These are phyloP conservation scores for Rana temporaria DNA, from an alignment of 2,113 vertebrate species.

Conservation along the genomic window DNA sequence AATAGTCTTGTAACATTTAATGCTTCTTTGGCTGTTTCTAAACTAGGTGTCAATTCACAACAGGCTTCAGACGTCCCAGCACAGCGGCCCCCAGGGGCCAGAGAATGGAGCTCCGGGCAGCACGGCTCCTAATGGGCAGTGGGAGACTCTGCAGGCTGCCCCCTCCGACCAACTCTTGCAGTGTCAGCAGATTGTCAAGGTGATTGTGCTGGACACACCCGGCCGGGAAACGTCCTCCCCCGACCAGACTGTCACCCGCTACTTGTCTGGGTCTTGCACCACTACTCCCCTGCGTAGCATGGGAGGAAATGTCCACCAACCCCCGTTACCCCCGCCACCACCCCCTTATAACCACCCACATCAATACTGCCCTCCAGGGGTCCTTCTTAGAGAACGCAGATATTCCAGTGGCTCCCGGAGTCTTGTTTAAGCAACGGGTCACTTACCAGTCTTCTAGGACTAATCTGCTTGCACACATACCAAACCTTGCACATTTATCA, in stretches of 20 bases:
- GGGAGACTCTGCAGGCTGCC: constrained; percentile 78
- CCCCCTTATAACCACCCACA: constrained; percentile 97
- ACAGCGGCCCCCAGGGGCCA: constrained; percentile 85
- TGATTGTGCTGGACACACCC: constrained; percentile 97
- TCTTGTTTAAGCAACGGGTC: constrained; percentile 81
- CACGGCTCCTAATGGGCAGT: constrained; percentile 85
- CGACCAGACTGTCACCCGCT: constrained; percentile 85
- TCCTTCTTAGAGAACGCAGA: constrained; percentile 88
- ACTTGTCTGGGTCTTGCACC: constrained; percentile 86
- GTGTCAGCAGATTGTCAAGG: constrained; percentile 98
- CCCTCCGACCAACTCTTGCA: constrained; percentile 91
- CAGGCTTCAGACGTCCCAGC: constrained; percentile 99
- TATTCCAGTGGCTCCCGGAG: constrained; percentile 94
- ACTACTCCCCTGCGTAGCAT: constrained; percentile 82
- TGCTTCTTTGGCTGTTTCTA: constrained; percentile 99
- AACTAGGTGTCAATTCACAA: constrained; percentile 99
- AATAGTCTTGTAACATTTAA: constrained; percentile 97
- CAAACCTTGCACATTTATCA: constrained; percentile 29
- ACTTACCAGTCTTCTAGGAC: constrained; percentile 67
- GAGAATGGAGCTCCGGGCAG: constrained; percentile 83
- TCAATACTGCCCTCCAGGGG: constrained; percentile 92
- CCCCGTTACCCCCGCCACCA: constrained; percentile 90
- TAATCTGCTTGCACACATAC: constrained; percentile 53
- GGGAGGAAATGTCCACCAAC: constrained; percentile 82
- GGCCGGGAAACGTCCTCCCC: constrained; percentile 92